phyloP scores from a whole-genome alignment of 2,888 invertebrate species.

The Megamerina dolium region DNA sequence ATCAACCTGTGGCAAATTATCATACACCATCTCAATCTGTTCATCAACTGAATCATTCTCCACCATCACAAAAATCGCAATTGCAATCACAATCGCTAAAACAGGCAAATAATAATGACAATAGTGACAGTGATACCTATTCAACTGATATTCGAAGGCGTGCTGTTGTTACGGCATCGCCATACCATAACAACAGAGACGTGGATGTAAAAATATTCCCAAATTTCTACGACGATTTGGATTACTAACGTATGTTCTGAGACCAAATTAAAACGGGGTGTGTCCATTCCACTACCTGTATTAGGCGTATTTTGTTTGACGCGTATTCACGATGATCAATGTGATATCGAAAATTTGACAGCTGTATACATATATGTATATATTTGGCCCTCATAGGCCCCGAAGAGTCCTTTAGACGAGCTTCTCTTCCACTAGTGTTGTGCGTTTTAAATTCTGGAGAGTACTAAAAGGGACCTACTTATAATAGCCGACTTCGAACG shows the following conservation, averaged over 20 bases:
- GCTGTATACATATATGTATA: too few relatives aligned
- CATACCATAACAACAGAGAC: constrained; percentile 35
- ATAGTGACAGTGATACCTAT: constrained; percentile 47
- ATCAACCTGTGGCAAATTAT: constrained; percentile 17
- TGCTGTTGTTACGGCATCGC: constrained; percentile 35
- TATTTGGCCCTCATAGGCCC: too few relatives aligned
- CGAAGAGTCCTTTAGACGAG: too few relatives aligned
- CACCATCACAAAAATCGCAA: constrained; percentile 2
- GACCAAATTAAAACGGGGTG: too few relatives aligned
- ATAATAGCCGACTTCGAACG: too few relatives aligned
- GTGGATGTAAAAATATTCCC: constrained; percentile 34
- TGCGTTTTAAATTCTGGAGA: too few relatives aligned
- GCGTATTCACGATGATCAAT: too few relatives aligned
- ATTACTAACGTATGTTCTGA: constrained; percentile 42
- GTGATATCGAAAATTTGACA: too few relatives aligned
- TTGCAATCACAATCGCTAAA: constrained; percentile 12
- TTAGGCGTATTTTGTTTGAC: too few relatives aligned
- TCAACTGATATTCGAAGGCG: constrained; percentile 48
- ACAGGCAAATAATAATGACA: constrained; percentile 29
- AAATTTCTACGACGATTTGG: constrained; percentile 42
- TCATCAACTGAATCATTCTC: constrained; percentile 8
- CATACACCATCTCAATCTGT: constrained; percentile 20
- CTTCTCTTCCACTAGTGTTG: too few relatives aligned
- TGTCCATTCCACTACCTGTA: too few relatives aligned
- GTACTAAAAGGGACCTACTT: too few relatives aligned